A percentile compares a stretch with the other conserved stretches of the same genome.
phyloP scores from a whole-genome alignment of 2,888 invertebrate species.

The Andrena chrysosceles region DNA sequence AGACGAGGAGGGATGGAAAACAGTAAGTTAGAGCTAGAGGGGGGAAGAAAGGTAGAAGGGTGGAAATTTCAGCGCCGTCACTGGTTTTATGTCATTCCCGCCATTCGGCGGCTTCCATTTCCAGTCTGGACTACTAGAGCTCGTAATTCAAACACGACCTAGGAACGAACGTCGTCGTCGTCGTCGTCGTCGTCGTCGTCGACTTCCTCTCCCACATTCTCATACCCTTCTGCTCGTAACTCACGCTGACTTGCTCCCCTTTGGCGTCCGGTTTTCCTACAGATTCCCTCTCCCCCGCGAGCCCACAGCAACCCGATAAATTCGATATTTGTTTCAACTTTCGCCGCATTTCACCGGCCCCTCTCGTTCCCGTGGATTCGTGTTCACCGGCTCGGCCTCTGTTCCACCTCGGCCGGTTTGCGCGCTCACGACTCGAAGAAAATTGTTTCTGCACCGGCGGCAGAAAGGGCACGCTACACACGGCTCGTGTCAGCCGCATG shows the following conservation, averaged over 20 bases:
- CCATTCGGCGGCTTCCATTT: slow-evolving; percentile 80
- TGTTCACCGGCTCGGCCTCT: not conserved
- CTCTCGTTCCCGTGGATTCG: not conserved
- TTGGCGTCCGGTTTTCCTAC: slow-evolving; percentile 67
- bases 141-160: slow-evolving; percentile 74
- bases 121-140: slow-evolving; percentile 73
- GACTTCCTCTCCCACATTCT: slow-evolving; percentile 68
- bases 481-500: slow-evolving; percentile 73
- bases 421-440: slow-evolving; percentile 66
- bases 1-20: not conserved
- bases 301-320: slow-evolving; percentile 78
- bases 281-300: slow-evolving; percentile 26
- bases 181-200: slow-evolving; percentile 68
- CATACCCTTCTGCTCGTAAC: slow-evolving; percentile 64
- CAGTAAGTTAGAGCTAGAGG: not conserved
- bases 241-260: slow-evolving; percentile 68
- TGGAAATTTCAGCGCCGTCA: slow-evolving; percentile 70
- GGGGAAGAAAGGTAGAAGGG: slow-evolving; percentile 35
- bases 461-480: slow-evolving; percentile 56
- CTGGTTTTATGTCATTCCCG: slow-evolving; percentile 76
- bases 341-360: slow-evolving; percentile 78
- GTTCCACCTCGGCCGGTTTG: slow-evolving; percentile 24
- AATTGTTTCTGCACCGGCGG: slow-evolving; percentile 74
- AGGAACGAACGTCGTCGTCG: slow-evolving; percentile 70
- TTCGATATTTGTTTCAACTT: slow-evolving; percentile 85